Evolutionary conservation across 2,888 invertebrate genomes (phyloP).

Genomic region (Drosophila anomelani): DNA sequence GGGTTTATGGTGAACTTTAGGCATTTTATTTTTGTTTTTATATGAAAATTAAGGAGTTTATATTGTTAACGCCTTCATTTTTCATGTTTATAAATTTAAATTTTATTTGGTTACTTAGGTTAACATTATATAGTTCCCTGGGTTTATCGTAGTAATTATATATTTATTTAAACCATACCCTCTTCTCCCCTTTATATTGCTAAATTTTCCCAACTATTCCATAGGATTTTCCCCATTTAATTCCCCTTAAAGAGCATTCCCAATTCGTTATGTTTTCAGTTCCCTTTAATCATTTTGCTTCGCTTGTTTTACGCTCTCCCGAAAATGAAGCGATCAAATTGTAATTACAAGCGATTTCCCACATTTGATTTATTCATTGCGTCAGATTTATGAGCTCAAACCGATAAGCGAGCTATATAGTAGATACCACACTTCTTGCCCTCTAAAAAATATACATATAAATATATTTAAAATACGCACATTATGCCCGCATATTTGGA

Average conservation of each 20-base stretch:
- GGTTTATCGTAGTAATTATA: too few species aligned
- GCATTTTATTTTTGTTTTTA: neutral
- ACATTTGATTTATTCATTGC: conserved; percentile 41
- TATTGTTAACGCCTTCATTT: neutral
- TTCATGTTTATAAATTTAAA: neutral
- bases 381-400: conserved; percentile 20
- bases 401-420: conserved; percentile 28
- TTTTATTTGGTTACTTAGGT: neutral
- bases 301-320: conserved; percentile 18
- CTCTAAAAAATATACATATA: neutral
- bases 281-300: neutral
- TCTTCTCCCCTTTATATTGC: too few species aligned
- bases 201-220: neutral
- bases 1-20: neutral
- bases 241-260: neutral
- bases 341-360: conserved; percentile 64
- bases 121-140: too few species aligned
- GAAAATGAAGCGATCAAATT: conserved; percentile 66
- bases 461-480: neutral
- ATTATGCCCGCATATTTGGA: neutral
- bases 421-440: neutral
- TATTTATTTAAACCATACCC: neutral
- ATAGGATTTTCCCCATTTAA: neutral
- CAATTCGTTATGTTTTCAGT: conserved; percentile 8
- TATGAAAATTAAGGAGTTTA: neutral